Evolutionary conservation across 2,888 invertebrate species (phyloP), one percentile per base, ranked within the genome.

Genomic region (Hylaea fasciaria): DNA sequence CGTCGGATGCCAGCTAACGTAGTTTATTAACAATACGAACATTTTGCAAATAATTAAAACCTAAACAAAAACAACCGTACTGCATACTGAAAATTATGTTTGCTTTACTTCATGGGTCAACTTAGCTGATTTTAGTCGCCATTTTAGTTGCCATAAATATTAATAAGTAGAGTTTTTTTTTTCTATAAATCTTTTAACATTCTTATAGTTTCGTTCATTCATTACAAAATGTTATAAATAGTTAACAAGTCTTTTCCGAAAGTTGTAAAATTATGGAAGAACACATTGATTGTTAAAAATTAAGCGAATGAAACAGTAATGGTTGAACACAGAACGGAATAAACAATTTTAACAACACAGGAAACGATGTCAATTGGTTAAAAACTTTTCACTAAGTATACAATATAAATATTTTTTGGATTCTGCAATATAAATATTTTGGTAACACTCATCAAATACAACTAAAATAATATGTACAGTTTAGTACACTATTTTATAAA

Each of bases 281-380:
- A 22, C 69, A 71, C 57, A 62, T 62, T 45, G 5, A 41, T 64
- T 49, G n/a, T 45, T 50, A 49, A 43, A 64, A 57, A 52, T 49
- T 8, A 59, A 62, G 62, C 35, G 65, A 55, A 32, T 16, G 41
- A 1, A 32, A 56, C n/a, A n/a, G n/a, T 14, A 57, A 58, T 66
- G 60, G 62, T 66, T 78, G 75, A 81, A 82, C 79, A 81, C 78
- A 74, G 61, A 62, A 72, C 68, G 77, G 74, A 79, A 78, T 72
- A 72, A 63, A 70, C 63, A 62, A 61, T 51, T 59, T 66, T 61
- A 71, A 65, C 68, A 54, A 65, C 55, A 57, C 43, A 57, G 39
- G 51, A 47, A 58, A 70, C 54, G 64, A 70, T 67, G 66, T 70
- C 63, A 69, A 68, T 57, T 61, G 60, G 53, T 57, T 55, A 51